Conservation (phyloP, 2,113 vertebrate genomes). For the Recurvirostra avosetta region DNA sequence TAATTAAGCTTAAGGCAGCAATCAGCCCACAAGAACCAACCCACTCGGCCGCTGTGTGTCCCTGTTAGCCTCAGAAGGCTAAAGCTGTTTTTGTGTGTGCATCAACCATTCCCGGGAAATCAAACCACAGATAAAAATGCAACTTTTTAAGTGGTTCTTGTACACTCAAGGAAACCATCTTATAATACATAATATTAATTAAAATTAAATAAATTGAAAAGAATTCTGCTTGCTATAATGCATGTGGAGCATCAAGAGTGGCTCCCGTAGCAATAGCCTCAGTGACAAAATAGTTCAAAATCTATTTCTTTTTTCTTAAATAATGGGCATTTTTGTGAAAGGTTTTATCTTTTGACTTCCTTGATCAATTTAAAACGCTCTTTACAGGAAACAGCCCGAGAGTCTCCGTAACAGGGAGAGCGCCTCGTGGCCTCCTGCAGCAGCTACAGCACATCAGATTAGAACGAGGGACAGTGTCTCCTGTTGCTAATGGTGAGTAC, state of each 20-base stretch:
- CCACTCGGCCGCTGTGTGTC: background rate
- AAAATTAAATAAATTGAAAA: background rate
- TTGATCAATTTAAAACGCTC: background rate
- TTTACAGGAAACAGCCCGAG: background rate
- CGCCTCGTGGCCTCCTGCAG: background rate
- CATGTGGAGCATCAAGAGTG: background rate
- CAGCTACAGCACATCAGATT: background rate
- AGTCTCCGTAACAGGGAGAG: background rate
- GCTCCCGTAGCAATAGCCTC: background rate
- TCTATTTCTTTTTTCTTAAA: background rate
- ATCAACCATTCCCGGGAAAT: background rate
- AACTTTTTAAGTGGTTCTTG: background rate
- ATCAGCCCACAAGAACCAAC: background rate
- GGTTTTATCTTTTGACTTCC: background rate
- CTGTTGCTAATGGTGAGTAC: background rate
- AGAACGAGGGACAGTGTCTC: background rate
- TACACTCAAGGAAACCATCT: background rate
- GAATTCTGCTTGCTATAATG: background rate
- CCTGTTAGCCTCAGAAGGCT: background rate
- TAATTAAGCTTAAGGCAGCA: constrained; percentile 19
- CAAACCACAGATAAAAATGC: background rate
- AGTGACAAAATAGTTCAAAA: background rate
- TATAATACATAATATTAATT: background rate
- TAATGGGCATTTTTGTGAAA: background rate
- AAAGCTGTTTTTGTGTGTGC: background rate